phyloP scores from a whole-genome alignment of 2,113 vertebrate species.

The Pterophyllum scalare region DNA sequence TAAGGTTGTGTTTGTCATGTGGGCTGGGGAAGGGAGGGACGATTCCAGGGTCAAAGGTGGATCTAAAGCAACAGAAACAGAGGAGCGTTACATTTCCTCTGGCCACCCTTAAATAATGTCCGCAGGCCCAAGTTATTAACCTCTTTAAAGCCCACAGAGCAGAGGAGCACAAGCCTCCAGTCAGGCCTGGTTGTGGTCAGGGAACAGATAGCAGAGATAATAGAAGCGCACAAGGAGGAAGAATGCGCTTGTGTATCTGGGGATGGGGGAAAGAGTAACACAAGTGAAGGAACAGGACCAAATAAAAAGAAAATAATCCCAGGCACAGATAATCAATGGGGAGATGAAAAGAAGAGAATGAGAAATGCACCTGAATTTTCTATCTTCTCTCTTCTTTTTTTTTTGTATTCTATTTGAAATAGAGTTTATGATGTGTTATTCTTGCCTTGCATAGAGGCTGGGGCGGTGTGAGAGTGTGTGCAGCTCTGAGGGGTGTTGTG shows the following conservation, averaged over 20 bases:
- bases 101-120: slow-evolving; percentile 83
- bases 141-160: slow-evolving; percentile 79
- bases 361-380: slow-evolving; percentile 63
- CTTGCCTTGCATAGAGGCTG: slow-evolving; percentile 74
- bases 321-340: slow-evolving; percentile 86
- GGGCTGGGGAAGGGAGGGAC: slow-evolving; percentile 52
- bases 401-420: slow-evolving; percentile 67
- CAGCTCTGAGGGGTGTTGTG: slow-evolving; percentile 62
- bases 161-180: slow-evolving; percentile 65
- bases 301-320: slow-evolving; percentile 85
- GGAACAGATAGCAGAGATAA: slow-evolving; percentile 81
- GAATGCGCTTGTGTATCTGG: slow-evolving; percentile 72
- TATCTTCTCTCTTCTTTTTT: slow-evolving; percentile 32
- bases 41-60: slow-evolving; percentile 72
- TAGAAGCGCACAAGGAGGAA: slow-evolving; percentile 76
- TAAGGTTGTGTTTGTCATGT: slow-evolving; percentile 65
- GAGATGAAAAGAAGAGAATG: slow-evolving; percentile 79
- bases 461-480: slow-evolving; percentile 56
- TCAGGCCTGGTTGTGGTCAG: slow-evolving; percentile 73
- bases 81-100: slow-evolving; percentile 77
- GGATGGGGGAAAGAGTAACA: slow-evolving; percentile 60
- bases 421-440: slow-evolving; percentile 83
- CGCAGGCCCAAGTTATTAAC: slow-evolving; percentile 85
- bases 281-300: slow-evolving; percentile 71
- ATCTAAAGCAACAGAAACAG: slow-evolving; percentile 78